Percentiles rank a stretch among this genome's conserved stretches.
phyloP scores from a whole-genome alignment of 2,113 vertebrate genomes.

The Paralichthys olivaceus region DNA sequence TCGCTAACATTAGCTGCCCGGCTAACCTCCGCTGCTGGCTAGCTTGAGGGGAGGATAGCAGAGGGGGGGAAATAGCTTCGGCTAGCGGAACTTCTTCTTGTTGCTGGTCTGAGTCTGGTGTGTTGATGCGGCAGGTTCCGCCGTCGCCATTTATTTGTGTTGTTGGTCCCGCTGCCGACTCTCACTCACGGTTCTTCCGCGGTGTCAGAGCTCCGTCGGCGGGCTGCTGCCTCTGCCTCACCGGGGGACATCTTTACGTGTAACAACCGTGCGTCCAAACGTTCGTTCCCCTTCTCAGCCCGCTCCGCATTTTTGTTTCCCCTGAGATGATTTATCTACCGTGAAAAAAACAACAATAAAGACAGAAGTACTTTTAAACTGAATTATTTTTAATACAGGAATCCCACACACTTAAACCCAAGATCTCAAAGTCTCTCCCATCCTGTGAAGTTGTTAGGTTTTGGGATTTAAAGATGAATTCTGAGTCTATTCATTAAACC shows the following conservation, averaged over 20 bases:
- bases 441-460: too few species aligned
- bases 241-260: conserved; percentile 66
- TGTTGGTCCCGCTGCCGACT: conserved; percentile 5
- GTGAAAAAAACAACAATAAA: too few species aligned
- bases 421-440: too few species aligned
- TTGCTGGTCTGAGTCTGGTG: not conserved
- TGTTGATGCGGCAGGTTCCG: not conserved
- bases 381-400: too few species aligned
- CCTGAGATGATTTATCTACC: too few species aligned
- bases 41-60: conserved; percentile 39
- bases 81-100: conserved; percentile 17
- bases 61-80: conserved; percentile 20
- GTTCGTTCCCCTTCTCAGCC: conserved; percentile 53
- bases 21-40: conserved; percentile 52
- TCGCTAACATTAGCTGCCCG: conserved; percentile 47
- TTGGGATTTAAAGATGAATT: too few species aligned
- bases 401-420: too few species aligned
- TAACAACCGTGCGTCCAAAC: conserved; percentile 43
- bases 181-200: not conserved
- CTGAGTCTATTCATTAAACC: too few species aligned
- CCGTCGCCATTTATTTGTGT: not conserved
- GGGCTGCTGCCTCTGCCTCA: conserved; percentile 44
- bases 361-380: too few species aligned
- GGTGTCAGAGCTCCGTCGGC: conserved; percentile 44
- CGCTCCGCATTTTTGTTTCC: accelerated